phyloP scores from a whole-genome alignment of 2,888 invertebrate species.

The Entomobrya multifasciata region DNA sequence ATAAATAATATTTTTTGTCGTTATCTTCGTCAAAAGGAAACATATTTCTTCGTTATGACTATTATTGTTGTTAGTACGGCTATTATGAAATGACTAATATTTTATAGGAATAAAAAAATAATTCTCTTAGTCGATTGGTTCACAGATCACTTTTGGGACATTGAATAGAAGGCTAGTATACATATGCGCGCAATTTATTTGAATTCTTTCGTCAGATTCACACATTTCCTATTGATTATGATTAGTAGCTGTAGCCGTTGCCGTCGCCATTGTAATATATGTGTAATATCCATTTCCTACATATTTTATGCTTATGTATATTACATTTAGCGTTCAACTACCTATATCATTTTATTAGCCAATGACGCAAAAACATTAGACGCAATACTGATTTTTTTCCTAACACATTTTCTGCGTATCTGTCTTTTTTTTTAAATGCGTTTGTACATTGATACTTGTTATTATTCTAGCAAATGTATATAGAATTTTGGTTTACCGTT shows the following conservation, averaged over 20 bases:
- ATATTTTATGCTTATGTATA: slow-evolving; percentile 1
- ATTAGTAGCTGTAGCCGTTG: slow-evolving; percentile 1
- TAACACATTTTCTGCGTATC: too few species aligned
- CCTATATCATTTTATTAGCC: slow-evolving; percentile 4
- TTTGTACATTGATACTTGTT: too few species aligned
- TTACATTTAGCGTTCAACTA: too few species aligned
- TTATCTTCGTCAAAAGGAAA: slow-evolving; percentile 5
- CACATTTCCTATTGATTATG: slow-evolving; percentile 39
- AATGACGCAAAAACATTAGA: slow-evolving; percentile 40
- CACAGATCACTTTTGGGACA: too few species aligned
- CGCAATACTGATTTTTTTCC: too few species aligned
- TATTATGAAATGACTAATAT: slow-evolving; percentile 44
- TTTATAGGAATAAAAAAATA: slow-evolving; percentile 25
- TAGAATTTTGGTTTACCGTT: too few species aligned
- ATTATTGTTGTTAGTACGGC: too few species aligned
- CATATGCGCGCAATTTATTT: slow-evolving; percentile 34
- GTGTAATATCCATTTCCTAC: too few species aligned
- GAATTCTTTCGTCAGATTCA: slow-evolving; percentile 23
- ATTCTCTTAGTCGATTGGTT: slow-evolving; percentile 12
- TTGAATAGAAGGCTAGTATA: too few species aligned
- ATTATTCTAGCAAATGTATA: too few species aligned
- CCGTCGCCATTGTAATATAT: too few species aligned
- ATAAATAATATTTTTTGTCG: neutral
- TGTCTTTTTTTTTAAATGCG: too few species aligned
- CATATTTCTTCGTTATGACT: slow-evolving; percentile 20